Evolutionary conservation across 2,888 invertebrate species (phyloP), one percentile per base, ranked within the genome.

Genomic region (Pollenia angustigena): DNA sequence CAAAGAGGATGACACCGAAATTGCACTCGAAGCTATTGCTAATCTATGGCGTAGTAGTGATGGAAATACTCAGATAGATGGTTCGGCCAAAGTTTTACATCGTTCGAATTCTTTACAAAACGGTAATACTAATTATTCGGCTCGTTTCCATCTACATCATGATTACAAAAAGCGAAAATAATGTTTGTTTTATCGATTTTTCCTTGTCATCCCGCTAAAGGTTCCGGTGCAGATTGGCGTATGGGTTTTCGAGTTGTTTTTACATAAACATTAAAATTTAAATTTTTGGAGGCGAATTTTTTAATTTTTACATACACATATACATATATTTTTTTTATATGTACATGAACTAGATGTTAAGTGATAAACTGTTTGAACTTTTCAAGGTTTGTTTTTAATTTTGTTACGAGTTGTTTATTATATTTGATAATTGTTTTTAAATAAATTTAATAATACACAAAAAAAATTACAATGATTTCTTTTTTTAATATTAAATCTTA

Each of bases 81-180:
- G 93, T 11, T 90, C 92, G 0, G 93, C 93, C 0, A 90, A 91
- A 23, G 90, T 93, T 12, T 88, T 91, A 72, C 93, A 93, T 88
- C 91, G 90, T 7, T 88, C 89, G 16, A 91, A 88, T 74, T 89
- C 91, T 48, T 85, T 90, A 85, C 89, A 91, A 88, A 88, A 90
- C 75, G 93, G 93, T 92, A 93, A 92, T 89, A 92, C 92, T 71
- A 92, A 89, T 89, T 91, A 91, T 87, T 92, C 92, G 85, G 93
- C 91, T 52, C 90, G 90, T 54, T 82, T 93, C 69, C 93, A 93
- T 89, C 85, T 93, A 46, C 93, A 91, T 88, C 93, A 92, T 87
- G 92, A 92, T 88, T 93, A 93, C 88, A 92, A 88, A 79, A 89
- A 72, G 71, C 81, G 87, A 66, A 88, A 90, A 88, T 89, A 88